Evolutionary conservation across 2,888 invertebrate genomes (phyloP).

Genomic region (Oxytorus armatus): DNA sequence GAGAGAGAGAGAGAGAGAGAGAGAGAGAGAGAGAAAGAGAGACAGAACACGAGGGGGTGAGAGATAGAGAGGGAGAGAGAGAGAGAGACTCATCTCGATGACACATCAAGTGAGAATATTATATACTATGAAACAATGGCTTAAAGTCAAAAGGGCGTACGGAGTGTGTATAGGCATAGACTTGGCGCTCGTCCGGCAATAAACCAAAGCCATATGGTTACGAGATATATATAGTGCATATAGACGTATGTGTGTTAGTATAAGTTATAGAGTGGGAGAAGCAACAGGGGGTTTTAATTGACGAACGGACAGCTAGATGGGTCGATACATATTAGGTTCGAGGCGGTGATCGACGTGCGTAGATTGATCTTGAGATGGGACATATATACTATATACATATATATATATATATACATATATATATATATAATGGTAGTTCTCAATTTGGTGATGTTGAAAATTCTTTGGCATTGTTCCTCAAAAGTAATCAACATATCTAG

Average conservation of each 20-base stretch:
- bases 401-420: not conserved
- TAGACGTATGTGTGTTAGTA: slow-evolving; percentile 6
- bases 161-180: not conserved
- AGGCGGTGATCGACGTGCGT: slow-evolving; percentile 55
- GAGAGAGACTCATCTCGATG: not conserved
- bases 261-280: slow-evolving; percentile 43
- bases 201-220: slow-evolving; percentile 7
- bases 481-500: no score
- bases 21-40: not conserved
- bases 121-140: not conserved
- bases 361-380: slow-evolving; percentile 37
- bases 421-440: no score
- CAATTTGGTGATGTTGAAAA: no score
- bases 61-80: not conserved
- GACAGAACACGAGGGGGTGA: not conserved
- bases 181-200: not conserved
- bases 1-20: slow-evolving; percentile 2
- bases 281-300: slow-evolving; percentile 60
- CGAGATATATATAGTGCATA: not conserved
- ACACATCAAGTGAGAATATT: slow-evolving; percentile 4
- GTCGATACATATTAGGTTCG: slow-evolving; percentile 56
- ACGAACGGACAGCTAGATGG: slow-evolving; percentile 57
- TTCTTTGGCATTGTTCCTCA: no score
- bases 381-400: not conserved
- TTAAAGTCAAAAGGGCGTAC: not conserved